phyloP scores from a whole-genome alignment of 1,140 invertebrate genomes.

The Drosophila eugracilis region DNA sequence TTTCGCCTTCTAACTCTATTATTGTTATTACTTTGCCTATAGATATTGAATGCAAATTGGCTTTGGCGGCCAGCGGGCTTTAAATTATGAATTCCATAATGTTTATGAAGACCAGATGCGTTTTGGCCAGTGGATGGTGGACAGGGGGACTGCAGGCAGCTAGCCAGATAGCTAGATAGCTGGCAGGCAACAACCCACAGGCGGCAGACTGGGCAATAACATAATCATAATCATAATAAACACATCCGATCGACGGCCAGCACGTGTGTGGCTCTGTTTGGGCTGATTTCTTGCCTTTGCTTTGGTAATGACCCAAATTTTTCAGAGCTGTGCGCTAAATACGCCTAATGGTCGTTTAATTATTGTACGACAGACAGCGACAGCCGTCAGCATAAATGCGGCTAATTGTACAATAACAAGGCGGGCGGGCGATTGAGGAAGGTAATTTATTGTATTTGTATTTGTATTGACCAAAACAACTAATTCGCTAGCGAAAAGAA shows the following conservation, averaged over 20 bases:
- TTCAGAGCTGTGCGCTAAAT: conserved; percentile 67
- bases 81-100: conserved; percentile 53
- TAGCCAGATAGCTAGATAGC: conserved; percentile 14
- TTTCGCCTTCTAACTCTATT: conserved; percentile 54
- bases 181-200: conserved; percentile 4
- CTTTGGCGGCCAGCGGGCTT: conserved; percentile 47
- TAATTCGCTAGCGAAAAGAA: conserved; percentile 39
- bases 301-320: conserved; percentile 81
- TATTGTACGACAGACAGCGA: conserved; percentile 70
- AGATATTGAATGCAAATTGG: conserved; percentile 40
- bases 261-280: conserved; percentile 69
- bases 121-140: conserved; percentile 22
- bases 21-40: conserved; percentile 16
- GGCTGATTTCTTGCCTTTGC: conserved; percentile 54
- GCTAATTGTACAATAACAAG: conserved; percentile 80
- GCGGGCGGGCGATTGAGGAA: conserved; percentile 16
- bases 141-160: conserved; percentile 25
- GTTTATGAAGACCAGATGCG: conserved; percentile 73
- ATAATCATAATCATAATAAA: conserved; percentile 76
- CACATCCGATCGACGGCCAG: conserved; percentile 62
- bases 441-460: conserved; percentile 1
- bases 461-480: conserved; percentile 24
- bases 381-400: conserved; percentile 74
- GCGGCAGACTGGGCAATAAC: conserved; percentile 35
- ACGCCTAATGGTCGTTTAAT: conserved; percentile 80